These are phyloP conservation scores for Elachura formosa DNA, from an alignment of 2,113 vertebrate species.

Conservation along the genomic window DNA sequence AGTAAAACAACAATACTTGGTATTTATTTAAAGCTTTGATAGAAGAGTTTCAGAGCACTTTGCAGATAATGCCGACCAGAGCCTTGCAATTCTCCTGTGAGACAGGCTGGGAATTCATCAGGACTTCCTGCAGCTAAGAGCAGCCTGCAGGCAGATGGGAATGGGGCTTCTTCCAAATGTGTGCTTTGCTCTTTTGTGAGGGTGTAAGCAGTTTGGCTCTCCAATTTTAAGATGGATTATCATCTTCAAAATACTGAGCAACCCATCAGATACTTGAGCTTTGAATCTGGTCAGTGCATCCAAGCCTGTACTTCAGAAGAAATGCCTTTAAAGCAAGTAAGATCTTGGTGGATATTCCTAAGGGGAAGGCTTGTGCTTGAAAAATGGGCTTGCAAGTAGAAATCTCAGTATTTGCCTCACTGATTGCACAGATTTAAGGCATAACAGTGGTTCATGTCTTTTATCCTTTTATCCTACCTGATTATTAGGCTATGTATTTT, in stretches of 20 bases:
- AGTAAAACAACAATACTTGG: neutral
- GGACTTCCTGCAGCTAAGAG: neutral
- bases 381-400: neutral
- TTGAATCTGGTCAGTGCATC: neutral
- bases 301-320: neutral
- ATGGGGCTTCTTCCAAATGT: neutral
- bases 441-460: neutral
- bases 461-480: neutral
- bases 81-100: neutral
- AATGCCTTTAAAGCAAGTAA: neutral
- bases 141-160: neutral
- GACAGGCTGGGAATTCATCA: neutral
- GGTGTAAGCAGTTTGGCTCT: neutral
- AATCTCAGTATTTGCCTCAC: neutral
- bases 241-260: neutral
- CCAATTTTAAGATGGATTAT: neutral
- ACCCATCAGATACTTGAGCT: neutral
- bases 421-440: neutral
- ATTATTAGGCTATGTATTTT: neutral
- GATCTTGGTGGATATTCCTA: neutral
- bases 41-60: neutral
- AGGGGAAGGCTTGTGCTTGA: neutral
- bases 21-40: neutral
- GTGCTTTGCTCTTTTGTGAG: neutral
- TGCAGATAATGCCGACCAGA: neutral